Base-by-base conservation (phyloP, 2,797 vertebrate genomes). In the Meriones psammophilus region DNA sequence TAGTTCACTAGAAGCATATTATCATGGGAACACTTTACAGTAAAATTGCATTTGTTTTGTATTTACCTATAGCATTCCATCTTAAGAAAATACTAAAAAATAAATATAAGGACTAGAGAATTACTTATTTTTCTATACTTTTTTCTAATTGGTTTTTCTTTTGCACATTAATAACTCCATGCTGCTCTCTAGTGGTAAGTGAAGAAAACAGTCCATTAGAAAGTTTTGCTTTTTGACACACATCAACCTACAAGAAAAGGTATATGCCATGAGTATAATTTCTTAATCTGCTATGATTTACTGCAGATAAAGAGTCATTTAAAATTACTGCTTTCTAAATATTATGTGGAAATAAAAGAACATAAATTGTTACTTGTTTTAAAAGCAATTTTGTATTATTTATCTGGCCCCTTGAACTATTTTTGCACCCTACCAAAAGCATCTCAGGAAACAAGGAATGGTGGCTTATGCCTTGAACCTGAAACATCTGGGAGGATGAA, bases 131-230 rank as follows among this genome's bases (percentile, higher is more conserved):
- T 87, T 54, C 68, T 88, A 71, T 1, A 91, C 8, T 9, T 76
- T 93, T 78, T 33, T 89, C 33, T 91, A 28, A 71, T 68, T 78
- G 73, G 22, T n/a, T 96, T 50, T 74, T 56, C 39, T 2, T 0
- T 71, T 71, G 56, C 69, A 46, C 64, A 92, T 13, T 76, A 91
- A 91, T 86, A 97, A 96, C 96, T 96, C 94, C 97, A 96, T 94
- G 96, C 96, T 98, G 98, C 98, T 94, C 98, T 98, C 98, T 94
- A 0, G 95, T 97, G 98, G 98, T 94, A 95, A 8, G 91, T 1
- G 50, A 6, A 89, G 60, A 68, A 91, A 83, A 97, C 2, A 87
- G 12, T 46, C 69, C 26, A 36, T 46, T 58, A 92, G 60, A 92
- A 79, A 80, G 26, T 50, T 95, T 87, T 85, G 73, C 42, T 74